Evolutionary conservation across 1,140 invertebrate species (phyloP).

Genomic region (Drosophila teissieri): DNA sequence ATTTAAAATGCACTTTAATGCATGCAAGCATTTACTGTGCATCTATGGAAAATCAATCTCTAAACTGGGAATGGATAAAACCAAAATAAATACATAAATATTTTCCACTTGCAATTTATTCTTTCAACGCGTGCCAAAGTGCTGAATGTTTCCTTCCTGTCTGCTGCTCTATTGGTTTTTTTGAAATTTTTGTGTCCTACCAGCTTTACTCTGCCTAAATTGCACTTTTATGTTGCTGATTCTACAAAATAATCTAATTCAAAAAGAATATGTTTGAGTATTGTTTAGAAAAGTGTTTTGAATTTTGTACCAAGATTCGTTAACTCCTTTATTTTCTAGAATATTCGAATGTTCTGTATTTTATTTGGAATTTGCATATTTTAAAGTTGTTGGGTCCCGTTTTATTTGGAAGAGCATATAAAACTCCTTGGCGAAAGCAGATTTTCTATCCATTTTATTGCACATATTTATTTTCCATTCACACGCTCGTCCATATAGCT

Average conservation of each 20-base stretch:
- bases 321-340: background rate
- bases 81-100: conserved; percentile 27
- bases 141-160: conserved; percentile 12
- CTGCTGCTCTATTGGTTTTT: background rate
- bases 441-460: conserved; percentile 11
- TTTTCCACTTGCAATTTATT: conserved; percentile 42
- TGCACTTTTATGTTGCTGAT: background rate
- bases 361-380: background rate
- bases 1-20: conserved; percentile 53
- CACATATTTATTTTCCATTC: conserved; percentile 39
- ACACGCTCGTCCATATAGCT: conserved; percentile 28
- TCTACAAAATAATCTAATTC: too few species aligned
- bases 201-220: background rate
- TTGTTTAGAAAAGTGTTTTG: background rate
- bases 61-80: background rate
- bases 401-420: background rate
- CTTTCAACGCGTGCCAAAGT: conserved; percentile 39
- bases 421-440: background rate
- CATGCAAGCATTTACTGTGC: conserved; percentile 16
- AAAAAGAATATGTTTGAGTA: background rate
- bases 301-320: too few species aligned
- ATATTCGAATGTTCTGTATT: too few species aligned
- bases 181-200: conserved; percentile 17
- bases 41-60: conserved; percentile 11
- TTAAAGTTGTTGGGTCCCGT: background rate